phyloP scores from a whole-genome alignment of 2,113 vertebrate species.

The Leptodactylus fuscus region DNA sequence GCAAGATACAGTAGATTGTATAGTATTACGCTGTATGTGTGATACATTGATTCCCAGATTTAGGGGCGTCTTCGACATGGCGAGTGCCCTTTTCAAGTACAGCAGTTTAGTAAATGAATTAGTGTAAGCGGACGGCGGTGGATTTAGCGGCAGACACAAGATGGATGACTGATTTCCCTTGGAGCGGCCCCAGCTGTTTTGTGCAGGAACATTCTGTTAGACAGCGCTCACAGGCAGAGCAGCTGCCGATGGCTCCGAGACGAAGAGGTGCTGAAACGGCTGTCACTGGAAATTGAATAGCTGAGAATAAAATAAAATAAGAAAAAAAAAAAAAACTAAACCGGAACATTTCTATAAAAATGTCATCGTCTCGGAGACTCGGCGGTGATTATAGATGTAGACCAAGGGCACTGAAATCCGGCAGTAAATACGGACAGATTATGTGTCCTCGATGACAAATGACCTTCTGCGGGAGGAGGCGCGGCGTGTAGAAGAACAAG shows the following conservation, averaged over 20 bases:
- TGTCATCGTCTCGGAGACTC: neutral
- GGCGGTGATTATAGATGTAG: neutral
- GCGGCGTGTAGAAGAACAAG: neutral
- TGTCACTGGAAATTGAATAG: conserved; percentile 27
- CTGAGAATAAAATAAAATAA: conserved; percentile 8
- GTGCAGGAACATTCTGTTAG: conserved; percentile 8
- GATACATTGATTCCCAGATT: no score
- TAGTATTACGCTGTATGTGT: no score
- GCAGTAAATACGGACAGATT: conserved; percentile 31
- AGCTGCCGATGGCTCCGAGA: conserved; percentile 21
- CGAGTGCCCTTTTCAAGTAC: neutral
- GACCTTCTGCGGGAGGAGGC: neutral
- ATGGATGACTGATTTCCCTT: conserved; percentile 31
- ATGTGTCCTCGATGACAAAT: conserved; percentile 31
- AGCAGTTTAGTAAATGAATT: conserved; percentile 2
- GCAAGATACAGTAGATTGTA: no score
- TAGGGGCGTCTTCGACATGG: neutral
- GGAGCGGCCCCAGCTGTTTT: conserved; percentile 36
- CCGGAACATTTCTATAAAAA: conserved; percentile 44
- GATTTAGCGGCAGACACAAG: neutral
- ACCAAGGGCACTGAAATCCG: conserved; percentile 12
- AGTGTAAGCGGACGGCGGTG: neutral
- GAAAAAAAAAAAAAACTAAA: neutral
- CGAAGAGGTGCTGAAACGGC: neutral
- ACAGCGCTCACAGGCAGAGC: neutral